Evolutionary conservation across 2,888 invertebrate species (phyloP).

Genomic region (Zaprionus bogoriensis): DNA sequence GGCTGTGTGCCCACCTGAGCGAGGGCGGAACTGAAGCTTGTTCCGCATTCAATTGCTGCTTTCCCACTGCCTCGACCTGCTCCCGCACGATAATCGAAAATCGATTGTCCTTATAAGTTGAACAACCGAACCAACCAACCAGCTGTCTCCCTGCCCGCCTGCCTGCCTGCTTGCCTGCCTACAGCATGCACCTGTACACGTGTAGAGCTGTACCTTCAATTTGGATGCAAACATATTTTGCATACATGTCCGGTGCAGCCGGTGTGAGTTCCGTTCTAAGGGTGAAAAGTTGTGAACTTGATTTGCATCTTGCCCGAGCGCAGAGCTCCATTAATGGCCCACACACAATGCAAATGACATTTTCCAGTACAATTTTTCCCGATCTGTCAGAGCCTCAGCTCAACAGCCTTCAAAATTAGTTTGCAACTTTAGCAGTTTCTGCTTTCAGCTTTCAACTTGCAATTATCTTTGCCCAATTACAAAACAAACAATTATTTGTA

Average conservation of each 20-base stretch:
- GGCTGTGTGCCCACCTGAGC: background rate
- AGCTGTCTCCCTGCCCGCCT: too few relatives aligned
- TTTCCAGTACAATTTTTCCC: background rate
- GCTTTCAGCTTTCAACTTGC: slow-evolving; percentile 3
- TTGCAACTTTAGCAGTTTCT: background rate
- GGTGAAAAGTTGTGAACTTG: slow-evolving; percentile 37
- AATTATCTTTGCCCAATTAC: slow-evolving; percentile 31
- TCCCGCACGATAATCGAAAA: slow-evolving; percentile 56
- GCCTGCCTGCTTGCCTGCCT: too few relatives aligned
- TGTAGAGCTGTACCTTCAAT: slow-evolving; percentile 19
- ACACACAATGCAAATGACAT: background rate
- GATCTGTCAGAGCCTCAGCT: background rate
- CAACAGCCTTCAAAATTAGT: background rate
- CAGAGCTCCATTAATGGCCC: background rate
- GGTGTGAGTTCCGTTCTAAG: slow-evolving; percentile 27
- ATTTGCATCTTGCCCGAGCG: slow-evolving; percentile 30
- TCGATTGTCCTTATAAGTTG: slow-evolving; percentile 55
- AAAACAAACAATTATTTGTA: slow-evolving; percentile 39
- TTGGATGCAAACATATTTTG: slow-evolving; percentile 43
- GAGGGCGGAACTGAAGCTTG: background rate
- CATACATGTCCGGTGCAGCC: slow-evolving; percentile 44
- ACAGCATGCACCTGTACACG: too few relatives aligned
- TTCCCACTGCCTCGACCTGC: background rate
- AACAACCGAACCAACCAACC: slow-evolving; percentile 24
- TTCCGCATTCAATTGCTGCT: background rate